Conservation (phyloP, 1,140 invertebrate genomes). For the Sarcophaga peregrina region DNA sequence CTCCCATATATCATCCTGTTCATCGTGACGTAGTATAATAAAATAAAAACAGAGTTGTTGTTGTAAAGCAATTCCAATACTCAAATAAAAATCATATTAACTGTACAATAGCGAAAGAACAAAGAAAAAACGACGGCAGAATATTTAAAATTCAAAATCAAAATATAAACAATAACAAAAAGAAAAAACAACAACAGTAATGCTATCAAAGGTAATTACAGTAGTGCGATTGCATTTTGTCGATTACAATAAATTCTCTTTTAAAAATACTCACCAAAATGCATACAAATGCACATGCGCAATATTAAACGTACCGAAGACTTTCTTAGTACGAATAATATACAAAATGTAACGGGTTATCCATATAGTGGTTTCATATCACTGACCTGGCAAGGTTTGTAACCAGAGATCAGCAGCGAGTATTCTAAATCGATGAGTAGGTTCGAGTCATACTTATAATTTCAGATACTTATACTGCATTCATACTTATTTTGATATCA, state of each 20-base stretch:
- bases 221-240: not conserved
- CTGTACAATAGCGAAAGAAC: not conserved
- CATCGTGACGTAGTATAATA: not conserved
- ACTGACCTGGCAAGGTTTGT: too few relatives aligned
- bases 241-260: not conserved
- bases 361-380: too few relatives aligned
- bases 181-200: not conserved
- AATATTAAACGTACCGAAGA: not conserved
- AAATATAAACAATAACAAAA: not conserved
- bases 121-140: not conserved
- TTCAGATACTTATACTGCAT: too few relatives aligned
- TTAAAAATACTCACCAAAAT: too few relatives aligned
- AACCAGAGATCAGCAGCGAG: too few relatives aligned
- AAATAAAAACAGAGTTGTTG: not conserved
- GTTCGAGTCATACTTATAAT: too few relatives aligned
- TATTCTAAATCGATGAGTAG: too few relatives aligned
- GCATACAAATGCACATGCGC: not conserved
- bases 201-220: slow-evolving; percentile 11
- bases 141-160: not conserved
- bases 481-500: too few relatives aligned
- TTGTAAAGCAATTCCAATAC: not conserved
- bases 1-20: not conserved
- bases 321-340: not conserved
- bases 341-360: too few relatives aligned
- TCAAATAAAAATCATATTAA: not conserved